phyloP scores from a whole-genome alignment of 2,888 invertebrate genomes.

The Cryptocephalus primarius region DNA sequence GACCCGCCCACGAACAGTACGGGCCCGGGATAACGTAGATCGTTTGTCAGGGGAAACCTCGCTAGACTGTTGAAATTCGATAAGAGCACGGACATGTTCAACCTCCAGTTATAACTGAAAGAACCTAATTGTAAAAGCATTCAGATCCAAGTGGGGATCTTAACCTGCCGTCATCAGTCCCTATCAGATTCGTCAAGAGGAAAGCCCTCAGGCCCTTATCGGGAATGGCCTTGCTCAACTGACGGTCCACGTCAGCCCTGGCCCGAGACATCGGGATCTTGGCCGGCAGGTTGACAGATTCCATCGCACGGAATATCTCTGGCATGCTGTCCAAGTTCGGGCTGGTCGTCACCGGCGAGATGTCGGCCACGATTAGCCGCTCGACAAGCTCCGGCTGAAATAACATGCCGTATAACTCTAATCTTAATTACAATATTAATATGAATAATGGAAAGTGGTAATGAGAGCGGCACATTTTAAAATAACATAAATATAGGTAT shows the following conservation, averaged over 20 bases:
- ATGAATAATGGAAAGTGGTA: too few species aligned
- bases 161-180: slow-evolving; percentile 28
- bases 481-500: too few species aligned
- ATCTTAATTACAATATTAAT: background rate
- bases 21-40: slow-evolving; percentile 42
- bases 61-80: slow-evolving; percentile 54
- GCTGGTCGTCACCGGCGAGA: slow-evolving; percentile 53
- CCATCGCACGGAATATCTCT: slow-evolving; percentile 56
- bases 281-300: slow-evolving; percentile 45
- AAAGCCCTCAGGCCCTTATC: slow-evolving; percentile 60
- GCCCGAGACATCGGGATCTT: slow-evolving; percentile 59
- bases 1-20: slow-evolving; percentile 77
- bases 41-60: slow-evolving; percentile 46
- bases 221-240: slow-evolving; percentile 47
- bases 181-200: slow-evolving; percentile 73
- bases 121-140: background rate
- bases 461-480: too few species aligned
- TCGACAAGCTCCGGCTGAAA: slow-evolving; percentile 50
- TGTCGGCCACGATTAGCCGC: slow-evolving; percentile 60
- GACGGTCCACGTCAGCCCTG: slow-evolving; percentile 53
- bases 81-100: slow-evolving; percentile 65
- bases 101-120: slow-evolving; percentile 58
- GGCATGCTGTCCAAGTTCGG: slow-evolving; percentile 52
- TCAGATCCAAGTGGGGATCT: background rate
- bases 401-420: slow-evolving; percentile 1